Base-by-base conservation (phyloP, 1,140 invertebrate species). In the Ceratina calcarata region DNA sequence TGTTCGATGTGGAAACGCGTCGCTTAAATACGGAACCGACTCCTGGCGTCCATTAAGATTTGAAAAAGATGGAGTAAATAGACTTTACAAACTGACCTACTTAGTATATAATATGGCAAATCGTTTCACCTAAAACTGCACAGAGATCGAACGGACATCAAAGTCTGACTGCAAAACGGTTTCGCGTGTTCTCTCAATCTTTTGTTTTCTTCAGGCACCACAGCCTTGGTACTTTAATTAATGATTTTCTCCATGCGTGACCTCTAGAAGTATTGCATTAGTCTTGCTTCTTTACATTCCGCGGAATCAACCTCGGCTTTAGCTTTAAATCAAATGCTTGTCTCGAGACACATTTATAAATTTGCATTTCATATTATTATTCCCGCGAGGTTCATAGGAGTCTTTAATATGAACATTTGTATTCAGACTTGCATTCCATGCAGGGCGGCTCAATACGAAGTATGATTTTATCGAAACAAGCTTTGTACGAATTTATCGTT, bases 121-220 rank as follows among this genome's bases (percentile, higher is more conserved):
- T 75, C 72, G 72, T 58, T 67, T 58, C 62, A 32, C 6, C 51
- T n/a, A 7, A 20, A 57, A 75, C 57, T 24, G 57, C 73, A 45
- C 55, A 51, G 49, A 75, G 62, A 75, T 58, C 65, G 22, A 77
- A 60, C 49, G 53, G 20, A 58, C 45, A 77, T 69, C 74, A 60
- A 77, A 77, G 45, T 64, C 24, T 22, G 3, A 10, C n/a, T 10
- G n/a, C 32, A 22, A 13, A n/a, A 8, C 27, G 32, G 16, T 27
- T n/a, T 45, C 7, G 16, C 18, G 62, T 45, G 37, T 10, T 45
- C 62, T 0, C 16, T 2, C 27, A n/a, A 45, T 64, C 32, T 15
- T 13, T 37, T 1, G 16, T 2, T 45, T 45, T 45, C 10, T 6
- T 45, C 37, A 7, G 37, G 58, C 3, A 13, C 27, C 53, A 10